Base-by-base conservation (phyloP, 2,113 vertebrate species). In the Cryptotis parvus region DNA sequence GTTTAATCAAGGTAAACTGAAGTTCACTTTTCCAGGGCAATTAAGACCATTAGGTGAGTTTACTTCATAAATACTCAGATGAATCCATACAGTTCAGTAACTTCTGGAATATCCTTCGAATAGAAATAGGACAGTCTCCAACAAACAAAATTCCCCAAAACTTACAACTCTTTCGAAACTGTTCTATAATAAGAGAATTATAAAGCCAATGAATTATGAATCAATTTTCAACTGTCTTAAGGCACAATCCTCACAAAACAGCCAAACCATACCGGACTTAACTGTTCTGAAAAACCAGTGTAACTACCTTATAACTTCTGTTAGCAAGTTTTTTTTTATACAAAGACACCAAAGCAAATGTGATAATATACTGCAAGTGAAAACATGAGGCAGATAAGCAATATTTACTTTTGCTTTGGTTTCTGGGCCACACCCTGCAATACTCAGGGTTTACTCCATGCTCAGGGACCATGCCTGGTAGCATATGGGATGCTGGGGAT, bases 341-440 rank as follows among this genome's bases (percentile, higher is more conserved):
- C 37, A 82, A 84, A 91, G 55, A 91, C 33, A 75, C 20, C 45
- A 58, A 90, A 63, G 65, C 18, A 66, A 88, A 86, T 52, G 35
- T 66, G 27, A 31, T 1, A 78, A 41, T 6, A 52, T 1, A 76
- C 0, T 73, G 66, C 73, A 73, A 33, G 29, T 4, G 20, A 79
- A 26, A 65, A 10, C 4, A 18, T 37, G 8, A 22, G 58, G 49
- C 0, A 82, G 70, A 63, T 33, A 11, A 9, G n/a, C 11, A 33
- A 31, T 9, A 10, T 8, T 9, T 9, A 66, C 26, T 89, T 87
- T 33, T 37, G 86, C 29, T 22, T 0, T 1, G 22, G 12, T 35
- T 68, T 65, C 27, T 65, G 63, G 55, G 55, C 4, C 18, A 68
- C 61, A 58, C 20, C 55, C 24, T 18, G 55, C 55, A 22, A 20